These are phyloP conservation scores for Popillia japonica DNA, from an alignment of 1,140 invertebrate species.

Conservation along the genomic window DNA sequence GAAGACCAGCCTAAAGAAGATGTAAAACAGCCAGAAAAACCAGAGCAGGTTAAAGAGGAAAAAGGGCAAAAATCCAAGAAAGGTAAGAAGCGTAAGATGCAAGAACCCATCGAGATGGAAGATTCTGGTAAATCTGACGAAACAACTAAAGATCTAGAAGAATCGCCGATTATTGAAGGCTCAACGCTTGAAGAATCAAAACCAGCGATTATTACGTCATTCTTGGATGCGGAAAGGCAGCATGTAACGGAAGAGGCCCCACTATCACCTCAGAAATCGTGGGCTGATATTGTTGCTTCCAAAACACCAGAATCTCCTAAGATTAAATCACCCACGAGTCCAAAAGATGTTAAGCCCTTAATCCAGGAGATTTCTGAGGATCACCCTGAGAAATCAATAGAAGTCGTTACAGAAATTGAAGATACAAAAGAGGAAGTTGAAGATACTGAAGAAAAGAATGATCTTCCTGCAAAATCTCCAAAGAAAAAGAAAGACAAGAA, in stretches of 20 bases:
- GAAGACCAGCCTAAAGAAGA: not conserved
- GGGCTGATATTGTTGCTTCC: slow-evolving; percentile 21
- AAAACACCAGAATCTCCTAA: slow-evolving; percentile 12
- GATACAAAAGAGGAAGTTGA: slow-evolving; percentile 2
- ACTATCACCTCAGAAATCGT: slow-evolving; percentile 21
- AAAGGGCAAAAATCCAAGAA: not conserved
- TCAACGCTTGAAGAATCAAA: not conserved
- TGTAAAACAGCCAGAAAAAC: slow-evolving; percentile 19
- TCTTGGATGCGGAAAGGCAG: not conserved
- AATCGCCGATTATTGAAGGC: not conserved
- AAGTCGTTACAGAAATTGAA: not conserved
- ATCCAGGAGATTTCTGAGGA: not conserved
- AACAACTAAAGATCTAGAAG: not conserved
- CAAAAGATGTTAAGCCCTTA: not conserved
- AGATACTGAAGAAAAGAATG: not conserved
- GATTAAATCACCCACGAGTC: not conserved
- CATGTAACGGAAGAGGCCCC: not conserved
- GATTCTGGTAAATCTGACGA: not conserved
- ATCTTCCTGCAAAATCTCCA: not conserved
- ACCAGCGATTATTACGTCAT: not conserved
- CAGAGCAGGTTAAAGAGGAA: slow-evolving; percentile 9
- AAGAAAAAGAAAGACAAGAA: slow-evolving; percentile 21
- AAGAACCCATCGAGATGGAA: not conserved
- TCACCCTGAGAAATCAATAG: not conserved
- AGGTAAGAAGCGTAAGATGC: not conserved